Evolutionary conservation across 1,140 invertebrate species (phyloP).

Genomic region (Drosophila ananassae): DNA sequence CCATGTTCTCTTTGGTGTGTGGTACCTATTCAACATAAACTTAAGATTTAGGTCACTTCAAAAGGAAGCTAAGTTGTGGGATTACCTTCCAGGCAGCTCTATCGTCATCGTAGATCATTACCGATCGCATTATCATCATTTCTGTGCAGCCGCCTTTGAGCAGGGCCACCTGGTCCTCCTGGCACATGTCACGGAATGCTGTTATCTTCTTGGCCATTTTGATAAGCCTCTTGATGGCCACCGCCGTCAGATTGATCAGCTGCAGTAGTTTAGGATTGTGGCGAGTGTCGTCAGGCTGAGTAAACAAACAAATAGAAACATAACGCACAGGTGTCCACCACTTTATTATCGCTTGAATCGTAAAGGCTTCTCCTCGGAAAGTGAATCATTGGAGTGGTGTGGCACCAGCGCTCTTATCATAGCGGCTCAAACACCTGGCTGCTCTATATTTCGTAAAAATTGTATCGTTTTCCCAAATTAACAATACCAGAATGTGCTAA

Average conservation of each 20-base stretch:
- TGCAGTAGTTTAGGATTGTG: constrained; percentile 91
- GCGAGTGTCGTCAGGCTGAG: constrained; percentile 85
- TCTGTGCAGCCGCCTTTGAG: constrained; percentile 90
- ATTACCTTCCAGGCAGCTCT: constrained; percentile 92
- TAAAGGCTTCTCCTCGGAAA: constrained; percentile 31
- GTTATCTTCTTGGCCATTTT: constrained; percentile 96
- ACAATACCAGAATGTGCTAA: constrained; percentile 75
- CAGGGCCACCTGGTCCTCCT: constrained; percentile 95
- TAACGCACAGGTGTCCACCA: constrained; percentile 44
- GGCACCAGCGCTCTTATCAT: constrained; percentile 46
- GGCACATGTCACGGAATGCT: constrained; percentile 95
- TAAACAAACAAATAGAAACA: constrained; percentile 32
- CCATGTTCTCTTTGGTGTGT: constrained; percentile 89
- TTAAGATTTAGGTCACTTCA: background rate
- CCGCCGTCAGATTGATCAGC: constrained; percentile 95
- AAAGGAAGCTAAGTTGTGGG: background rate
- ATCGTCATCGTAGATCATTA: constrained; percentile 94
- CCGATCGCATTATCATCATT: constrained; percentile 95
- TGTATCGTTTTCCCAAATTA: constrained; percentile 77
- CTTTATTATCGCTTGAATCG: constrained; percentile 32
- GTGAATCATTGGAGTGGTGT: constrained; percentile 46
- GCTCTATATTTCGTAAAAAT: constrained; percentile 56
- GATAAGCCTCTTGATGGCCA: constrained; percentile 94
- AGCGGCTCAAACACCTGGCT: constrained; percentile 57
- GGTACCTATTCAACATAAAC: constrained; percentile 86